A percentile compares a stretch with the other conserved stretches of the same genome.
phyloP scores from a whole-genome alignment of 2,888 invertebrate genomes.

The Osmoderma eremita region DNA sequence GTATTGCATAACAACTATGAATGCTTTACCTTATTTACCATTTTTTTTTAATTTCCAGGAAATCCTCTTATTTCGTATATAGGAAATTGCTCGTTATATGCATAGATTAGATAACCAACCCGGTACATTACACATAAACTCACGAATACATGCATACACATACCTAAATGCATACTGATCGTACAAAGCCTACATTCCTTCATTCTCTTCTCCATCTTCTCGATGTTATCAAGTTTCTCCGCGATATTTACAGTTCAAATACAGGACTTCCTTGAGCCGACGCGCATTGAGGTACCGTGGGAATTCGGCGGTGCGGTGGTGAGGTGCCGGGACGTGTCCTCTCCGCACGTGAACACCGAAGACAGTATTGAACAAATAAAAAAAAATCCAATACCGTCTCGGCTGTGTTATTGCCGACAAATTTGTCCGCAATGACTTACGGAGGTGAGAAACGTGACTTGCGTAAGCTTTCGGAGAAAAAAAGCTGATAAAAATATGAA shows the following conservation, averaged over 20 bases:
- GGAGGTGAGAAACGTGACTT: no score
- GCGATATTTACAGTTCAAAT: constrained; percentile 31
- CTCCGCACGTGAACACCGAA: not conserved
- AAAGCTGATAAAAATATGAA: no score
- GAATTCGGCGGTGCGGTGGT: constrained; percentile 15
- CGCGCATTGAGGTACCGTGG: constrained; percentile 34
- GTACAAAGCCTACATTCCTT: not conserved
- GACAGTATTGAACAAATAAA: constrained; percentile 2
- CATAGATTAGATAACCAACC: constrained; percentile 24
- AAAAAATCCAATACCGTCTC: no score
- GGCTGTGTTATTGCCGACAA: no score
- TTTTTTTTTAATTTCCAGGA: not conserved
- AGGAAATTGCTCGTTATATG: not conserved
- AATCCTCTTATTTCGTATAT: not conserved
- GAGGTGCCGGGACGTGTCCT: not conserved
- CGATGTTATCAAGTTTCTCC: constrained; percentile 28
- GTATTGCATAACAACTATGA: no score
- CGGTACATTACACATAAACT: not conserved
- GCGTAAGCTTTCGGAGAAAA: no score
- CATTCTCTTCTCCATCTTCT: constrained; percentile 7
- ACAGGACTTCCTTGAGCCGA: constrained; percentile 35
- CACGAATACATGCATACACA: no score
- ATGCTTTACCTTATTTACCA: not conserved
- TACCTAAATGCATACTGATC: no score
- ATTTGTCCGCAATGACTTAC: no score